These are phyloP conservation scores for Gymnothorax reevesii DNA, from an alignment of 2,797 vertebrate species.

Conservation along the genomic window DNA sequence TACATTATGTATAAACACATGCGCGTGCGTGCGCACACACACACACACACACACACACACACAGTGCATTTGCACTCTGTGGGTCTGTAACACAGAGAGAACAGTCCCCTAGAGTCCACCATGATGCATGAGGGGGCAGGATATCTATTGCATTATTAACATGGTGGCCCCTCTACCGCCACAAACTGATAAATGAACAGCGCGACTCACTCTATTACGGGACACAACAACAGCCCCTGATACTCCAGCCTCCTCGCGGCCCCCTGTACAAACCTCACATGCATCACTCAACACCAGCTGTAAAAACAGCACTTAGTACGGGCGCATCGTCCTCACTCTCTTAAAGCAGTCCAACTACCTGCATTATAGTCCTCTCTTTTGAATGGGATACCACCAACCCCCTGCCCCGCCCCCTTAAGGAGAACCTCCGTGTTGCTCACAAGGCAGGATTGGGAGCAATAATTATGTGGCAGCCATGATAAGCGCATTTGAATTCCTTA, in stretches of 20 bases:
- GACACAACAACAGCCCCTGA: constrained; percentile 15
- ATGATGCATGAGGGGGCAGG: constrained; percentile 16
- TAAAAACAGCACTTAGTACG: background rate
- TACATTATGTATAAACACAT: no score
- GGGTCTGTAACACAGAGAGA: background rate
- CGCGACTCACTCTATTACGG: background rate
- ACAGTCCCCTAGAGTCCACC: constrained; percentile 14
- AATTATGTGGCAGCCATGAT: no score
- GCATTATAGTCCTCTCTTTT: background rate
- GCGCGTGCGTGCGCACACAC: background rate
- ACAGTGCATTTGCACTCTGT: background rate
- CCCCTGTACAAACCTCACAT: background rate
- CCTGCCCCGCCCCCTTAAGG: background rate
- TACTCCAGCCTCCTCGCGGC: background rate
- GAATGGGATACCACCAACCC: background rate
- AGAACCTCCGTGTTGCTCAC: no score
- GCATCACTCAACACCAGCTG: background rate
- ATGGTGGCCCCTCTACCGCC: background rate
- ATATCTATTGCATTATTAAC: constrained; percentile 30
- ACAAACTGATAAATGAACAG: constrained; percentile 20
- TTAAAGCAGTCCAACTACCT: background rate
- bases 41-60: constrained; percentile 16
- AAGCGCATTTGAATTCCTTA: no score
- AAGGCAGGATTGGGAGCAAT: no score
- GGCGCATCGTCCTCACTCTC: background rate